phyloP scores from a whole-genome alignment of 53 echinoderm and acorn worm species.

The Hippasteria phrygiana region DNA sequence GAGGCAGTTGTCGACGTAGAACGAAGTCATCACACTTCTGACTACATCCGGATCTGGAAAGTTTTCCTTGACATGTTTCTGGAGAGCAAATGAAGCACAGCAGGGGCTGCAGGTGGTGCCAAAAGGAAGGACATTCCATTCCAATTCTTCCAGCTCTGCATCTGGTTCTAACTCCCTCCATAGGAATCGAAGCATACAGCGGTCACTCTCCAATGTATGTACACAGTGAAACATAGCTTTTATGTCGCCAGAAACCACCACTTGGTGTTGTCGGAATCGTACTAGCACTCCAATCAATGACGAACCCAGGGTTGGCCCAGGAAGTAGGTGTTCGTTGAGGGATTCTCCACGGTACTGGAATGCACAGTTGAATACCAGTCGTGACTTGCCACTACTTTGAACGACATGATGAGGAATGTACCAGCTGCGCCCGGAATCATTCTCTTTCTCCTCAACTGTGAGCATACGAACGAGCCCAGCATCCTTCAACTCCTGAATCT shows the following conservation, averaged over 20 bases:
- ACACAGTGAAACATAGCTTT: constrained; percentile 32
- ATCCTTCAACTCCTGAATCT: not conserved
- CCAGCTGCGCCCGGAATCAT: not conserved
- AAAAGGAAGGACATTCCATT: no score
- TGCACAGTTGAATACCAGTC: constrained; percentile 1
- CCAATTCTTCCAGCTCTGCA: no score
- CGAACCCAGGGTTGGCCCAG: constrained; percentile 3
- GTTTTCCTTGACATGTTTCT: constrained; percentile 48
- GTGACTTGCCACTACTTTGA: not conserved
- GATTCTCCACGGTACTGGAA: not conserved
- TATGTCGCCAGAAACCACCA: constrained; percentile 20
- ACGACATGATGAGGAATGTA: constrained; percentile 60
- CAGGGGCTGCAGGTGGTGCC: no score
- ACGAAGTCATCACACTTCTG: not conserved
- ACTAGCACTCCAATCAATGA: constrained; percentile 15
- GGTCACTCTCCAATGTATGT: no score
- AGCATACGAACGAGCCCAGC: not conserved
- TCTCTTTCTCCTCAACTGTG: not conserved
- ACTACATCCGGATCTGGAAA: not conserved
- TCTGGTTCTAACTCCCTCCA: no score
- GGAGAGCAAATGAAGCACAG: no score
- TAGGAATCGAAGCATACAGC: no score
- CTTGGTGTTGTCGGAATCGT: constrained; percentile 6
- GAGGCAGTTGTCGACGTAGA: constrained; percentile 9
- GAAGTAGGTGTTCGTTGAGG: not conserved